Conservation (phyloP, 1,140 invertebrate genomes). For the Formica exsecta region DNA sequence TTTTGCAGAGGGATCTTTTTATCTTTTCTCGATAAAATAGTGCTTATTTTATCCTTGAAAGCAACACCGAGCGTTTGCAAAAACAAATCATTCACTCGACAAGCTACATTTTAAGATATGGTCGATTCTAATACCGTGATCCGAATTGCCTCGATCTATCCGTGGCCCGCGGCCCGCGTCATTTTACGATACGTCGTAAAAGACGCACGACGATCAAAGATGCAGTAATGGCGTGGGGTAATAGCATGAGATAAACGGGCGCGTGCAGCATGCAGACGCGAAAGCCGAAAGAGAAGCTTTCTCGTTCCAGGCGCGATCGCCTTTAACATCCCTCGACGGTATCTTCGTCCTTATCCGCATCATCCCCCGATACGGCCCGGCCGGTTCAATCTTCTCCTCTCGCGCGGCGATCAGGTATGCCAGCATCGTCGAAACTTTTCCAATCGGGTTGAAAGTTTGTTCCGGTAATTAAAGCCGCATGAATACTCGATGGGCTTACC, state of each 20-base stretch:
- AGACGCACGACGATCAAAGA: constrained; percentile 40
- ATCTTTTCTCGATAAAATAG: background rate
- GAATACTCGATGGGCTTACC: constrained; percentile 85
- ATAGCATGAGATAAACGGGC: constrained; percentile 2
- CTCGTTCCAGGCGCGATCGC: constrained; percentile 33
- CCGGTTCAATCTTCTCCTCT: constrained; percentile 41
- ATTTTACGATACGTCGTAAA: constrained; percentile 34
- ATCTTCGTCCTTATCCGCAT: constrained; percentile 44
- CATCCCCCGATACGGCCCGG: background rate
- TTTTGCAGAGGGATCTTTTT: background rate
- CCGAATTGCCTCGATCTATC: constrained; percentile 7
- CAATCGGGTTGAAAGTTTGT: constrained; percentile 85
- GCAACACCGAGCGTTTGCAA: background rate
- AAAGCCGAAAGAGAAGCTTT: background rate
- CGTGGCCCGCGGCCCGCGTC: background rate
- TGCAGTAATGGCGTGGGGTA: constrained; percentile 37
- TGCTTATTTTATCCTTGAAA: too few relatives aligned
- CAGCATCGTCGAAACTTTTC: constrained; percentile 85
- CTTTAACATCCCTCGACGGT: constrained; percentile 46
- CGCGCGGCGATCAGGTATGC: constrained; percentile 82
- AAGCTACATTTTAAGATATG: background rate
- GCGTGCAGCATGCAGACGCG: constrained; percentile 13
- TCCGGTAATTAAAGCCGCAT: constrained; percentile 86
- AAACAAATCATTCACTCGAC: background rate
- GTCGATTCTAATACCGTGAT: background rate